Percentiles rank a stretch among this genome's conserved stretches.
Evolutionary conservation across 2,113 vertebrate genomes (phyloP).

Genomic region (Campylorhamphus procurvoides): DNA sequence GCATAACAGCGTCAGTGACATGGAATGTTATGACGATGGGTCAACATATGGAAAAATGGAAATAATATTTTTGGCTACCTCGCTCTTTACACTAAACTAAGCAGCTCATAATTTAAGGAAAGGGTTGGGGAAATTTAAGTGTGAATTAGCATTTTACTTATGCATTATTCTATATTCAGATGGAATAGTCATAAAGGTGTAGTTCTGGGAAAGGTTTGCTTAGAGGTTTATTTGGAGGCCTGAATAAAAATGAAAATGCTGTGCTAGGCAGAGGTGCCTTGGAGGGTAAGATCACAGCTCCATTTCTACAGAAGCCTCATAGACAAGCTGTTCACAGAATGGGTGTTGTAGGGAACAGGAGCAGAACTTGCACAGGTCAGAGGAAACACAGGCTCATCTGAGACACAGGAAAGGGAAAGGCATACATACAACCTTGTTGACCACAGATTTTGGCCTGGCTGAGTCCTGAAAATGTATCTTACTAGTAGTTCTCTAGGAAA

Average conservation of each 20-base stretch:
- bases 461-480: background rate
- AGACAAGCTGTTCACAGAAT: background rate
- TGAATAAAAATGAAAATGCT: background rate
- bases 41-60: background rate
- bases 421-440: background rate
- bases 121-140: background rate
- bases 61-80: background rate
- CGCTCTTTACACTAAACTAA: background rate
- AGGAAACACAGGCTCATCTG: background rate
- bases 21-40: background rate
- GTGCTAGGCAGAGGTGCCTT: background rate
- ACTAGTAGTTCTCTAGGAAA: background rate
- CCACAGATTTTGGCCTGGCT: background rate
- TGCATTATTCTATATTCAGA: background rate
- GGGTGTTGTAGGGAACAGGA: rapidly evolving
- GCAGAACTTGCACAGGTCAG: background rate
- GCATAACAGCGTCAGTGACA: background rate
- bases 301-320: background rate
- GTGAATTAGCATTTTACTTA: background rate
- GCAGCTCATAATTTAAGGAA: background rate
- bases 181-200: background rate
- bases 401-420: background rate
- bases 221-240: background rate
- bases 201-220: background rate
- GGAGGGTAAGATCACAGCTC: background rate